Percentiles rank a stretch among this genome's conserved stretches.
Evolutionary conservation across 2,113 vertebrate species (phyloP).

Genomic region (Elephantulus edwardii): DNA sequence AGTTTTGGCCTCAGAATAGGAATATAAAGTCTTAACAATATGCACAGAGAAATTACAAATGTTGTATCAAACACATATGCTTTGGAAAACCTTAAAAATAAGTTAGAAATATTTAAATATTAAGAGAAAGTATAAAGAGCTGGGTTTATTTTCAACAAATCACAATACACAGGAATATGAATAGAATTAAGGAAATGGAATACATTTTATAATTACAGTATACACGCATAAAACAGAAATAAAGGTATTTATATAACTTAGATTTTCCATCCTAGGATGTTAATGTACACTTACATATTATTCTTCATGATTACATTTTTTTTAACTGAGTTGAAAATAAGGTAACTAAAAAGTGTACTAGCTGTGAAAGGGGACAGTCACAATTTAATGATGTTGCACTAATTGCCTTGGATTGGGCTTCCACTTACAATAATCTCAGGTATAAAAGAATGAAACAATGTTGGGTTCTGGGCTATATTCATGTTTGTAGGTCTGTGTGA

Average conservation of each 20-base stretch:
- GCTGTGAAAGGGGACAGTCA: neutral
- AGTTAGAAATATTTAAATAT: constrained; percentile 82
- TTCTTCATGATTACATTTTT: neutral
- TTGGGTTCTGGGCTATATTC: neutral
- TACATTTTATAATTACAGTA: constrained; percentile 9
- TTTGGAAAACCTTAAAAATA: constrained; percentile 79
- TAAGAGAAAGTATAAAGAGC: constrained; percentile 66
- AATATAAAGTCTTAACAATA: constrained; percentile 84
- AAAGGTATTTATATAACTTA: no score
- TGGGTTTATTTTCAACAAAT: constrained; percentile 64
- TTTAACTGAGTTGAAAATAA: neutral
- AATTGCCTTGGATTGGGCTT: neutral
- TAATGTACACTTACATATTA: neutral
- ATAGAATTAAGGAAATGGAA: constrained; percentile 49
- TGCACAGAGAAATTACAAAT: constrained; percentile 78
- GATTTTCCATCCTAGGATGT: neutral
- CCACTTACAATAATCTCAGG: neutral
- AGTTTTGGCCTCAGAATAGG: constrained; percentile 79
- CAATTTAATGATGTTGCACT: neutral
- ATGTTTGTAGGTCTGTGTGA: neutral
- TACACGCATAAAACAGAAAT: neutral
- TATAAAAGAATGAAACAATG: neutral
- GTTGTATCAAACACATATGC: constrained; percentile 82
- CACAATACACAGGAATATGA: constrained; percentile 44
- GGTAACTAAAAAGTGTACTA: neutral